Evolutionary conservation across 2,888 invertebrate genomes (phyloP).

Genomic region (Chloroclysta siterata): DNA sequence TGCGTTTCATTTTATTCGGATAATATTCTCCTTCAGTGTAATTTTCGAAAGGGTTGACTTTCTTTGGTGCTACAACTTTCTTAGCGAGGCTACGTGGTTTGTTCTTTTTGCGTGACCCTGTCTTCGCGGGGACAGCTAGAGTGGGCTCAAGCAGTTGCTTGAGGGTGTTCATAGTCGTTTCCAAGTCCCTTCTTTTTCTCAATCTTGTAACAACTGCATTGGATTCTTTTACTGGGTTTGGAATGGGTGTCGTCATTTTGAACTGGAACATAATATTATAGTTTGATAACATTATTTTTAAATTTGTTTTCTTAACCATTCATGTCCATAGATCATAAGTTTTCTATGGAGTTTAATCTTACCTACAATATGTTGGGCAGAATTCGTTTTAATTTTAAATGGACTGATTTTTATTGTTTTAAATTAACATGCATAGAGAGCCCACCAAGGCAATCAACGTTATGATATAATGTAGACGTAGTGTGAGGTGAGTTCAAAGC

Average conservation of each 20-base stretch:
- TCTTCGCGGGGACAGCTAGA: neutral
- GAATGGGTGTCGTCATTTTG: conserved; percentile 19
- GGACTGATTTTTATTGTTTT: too few relatives aligned
- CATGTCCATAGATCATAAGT: too few relatives aligned
- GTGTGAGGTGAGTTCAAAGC: too few relatives aligned
- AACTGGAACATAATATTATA: conserved; percentile 11
- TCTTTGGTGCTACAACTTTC: conserved; percentile 17
- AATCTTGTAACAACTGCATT: conserved; percentile 10
- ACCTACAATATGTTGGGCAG: too few relatives aligned
- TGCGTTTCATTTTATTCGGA: conserved; percentile 60
- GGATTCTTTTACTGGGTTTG: neutral
- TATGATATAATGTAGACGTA: too few relatives aligned
- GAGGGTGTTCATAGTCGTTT: conserved; percentile 32
- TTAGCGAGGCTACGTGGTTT: conserved; percentile 23
- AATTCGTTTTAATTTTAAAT: too few relatives aligned
- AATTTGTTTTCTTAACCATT: too few relatives aligned
- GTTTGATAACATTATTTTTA: too few relatives aligned
- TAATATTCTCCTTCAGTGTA: conserved; percentile 53
- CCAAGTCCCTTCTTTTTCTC: conserved; percentile 18
- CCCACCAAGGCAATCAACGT: too few relatives aligned
- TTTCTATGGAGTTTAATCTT: too few relatives aligned
- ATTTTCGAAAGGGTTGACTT: conserved; percentile 29
- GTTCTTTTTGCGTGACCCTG: conserved; percentile 23
- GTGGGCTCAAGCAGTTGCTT: conserved; percentile 29
- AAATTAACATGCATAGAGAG: too few relatives aligned